Evolutionary conservation across 1,140 invertebrate genomes (phyloP).

Genomic region (Drosophila miranda): DNA sequence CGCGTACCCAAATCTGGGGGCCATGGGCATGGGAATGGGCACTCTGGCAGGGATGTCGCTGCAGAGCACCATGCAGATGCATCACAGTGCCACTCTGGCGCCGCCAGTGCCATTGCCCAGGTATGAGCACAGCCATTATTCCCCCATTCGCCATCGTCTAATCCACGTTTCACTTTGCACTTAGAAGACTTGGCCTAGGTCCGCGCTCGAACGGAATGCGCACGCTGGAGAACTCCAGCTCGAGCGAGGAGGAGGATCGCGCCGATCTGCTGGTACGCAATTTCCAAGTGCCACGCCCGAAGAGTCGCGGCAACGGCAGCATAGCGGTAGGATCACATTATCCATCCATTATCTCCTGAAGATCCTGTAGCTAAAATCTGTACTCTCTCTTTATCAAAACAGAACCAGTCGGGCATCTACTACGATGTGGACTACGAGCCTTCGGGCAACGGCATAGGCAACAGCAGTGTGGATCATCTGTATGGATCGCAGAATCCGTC

Average conservation of each 20-base stretch:
- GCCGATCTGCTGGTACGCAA: slow-evolving; percentile 87
- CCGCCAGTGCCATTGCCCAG: slow-evolving; percentile 89
- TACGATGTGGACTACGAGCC: slow-evolving; percentile 93
- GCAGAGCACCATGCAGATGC: slow-evolving; percentile 84
- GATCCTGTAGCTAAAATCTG: not conserved
- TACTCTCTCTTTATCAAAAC: slow-evolving; percentile 53
- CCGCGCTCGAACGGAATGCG: slow-evolving; percentile 81
- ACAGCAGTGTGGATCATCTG: slow-evolving; percentile 73
- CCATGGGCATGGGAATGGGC: slow-evolving; percentile 64
- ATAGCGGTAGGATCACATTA: slow-evolving; percentile 84
- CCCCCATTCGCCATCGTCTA: not conserved
- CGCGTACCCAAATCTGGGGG: slow-evolving; percentile 86
- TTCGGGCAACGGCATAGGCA: slow-evolving; percentile 83
- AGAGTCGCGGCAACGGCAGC: slow-evolving; percentile 88
- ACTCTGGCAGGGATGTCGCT: slow-evolving; percentile 83
- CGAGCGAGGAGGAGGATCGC: slow-evolving; percentile 87
- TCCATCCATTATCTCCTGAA: not conserved
- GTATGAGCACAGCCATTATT: slow-evolving; percentile 56
- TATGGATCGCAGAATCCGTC: slow-evolving; percentile 79
- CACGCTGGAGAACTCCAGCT: slow-evolving; percentile 85
- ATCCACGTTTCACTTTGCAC: slow-evolving; percentile 20
- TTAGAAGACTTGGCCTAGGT: slow-evolving; percentile 81
- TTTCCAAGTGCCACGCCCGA: slow-evolving; percentile 89
- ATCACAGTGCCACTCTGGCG: slow-evolving; percentile 76
- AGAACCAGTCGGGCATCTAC: slow-evolving; percentile 94